Conservation (phyloP, 2,113 vertebrate species). For the human region DNA sequence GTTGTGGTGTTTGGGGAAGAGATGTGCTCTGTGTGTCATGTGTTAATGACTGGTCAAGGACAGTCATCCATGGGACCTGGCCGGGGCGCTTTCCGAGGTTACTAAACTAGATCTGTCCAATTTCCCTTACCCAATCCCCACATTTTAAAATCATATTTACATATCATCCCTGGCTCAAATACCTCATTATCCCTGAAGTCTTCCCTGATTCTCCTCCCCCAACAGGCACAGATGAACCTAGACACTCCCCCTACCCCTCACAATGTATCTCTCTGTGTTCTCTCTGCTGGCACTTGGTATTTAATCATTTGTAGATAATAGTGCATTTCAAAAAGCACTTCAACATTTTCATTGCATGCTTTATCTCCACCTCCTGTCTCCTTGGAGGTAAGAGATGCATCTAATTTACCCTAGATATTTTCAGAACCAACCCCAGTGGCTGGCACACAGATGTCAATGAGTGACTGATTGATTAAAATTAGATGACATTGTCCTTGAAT, state of each 20-base stretch:
- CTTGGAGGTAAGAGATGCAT: not conserved
- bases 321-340: not conserved
- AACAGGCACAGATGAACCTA: not conserved
- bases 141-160: slow-evolving; percentile 25
- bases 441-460: not conserved
- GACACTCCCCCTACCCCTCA: not conserved
- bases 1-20: not conserved
- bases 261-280: not conserved
- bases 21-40: not conserved
- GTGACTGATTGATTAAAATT: not conserved
- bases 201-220: not conserved
- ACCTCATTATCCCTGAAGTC: not conserved
- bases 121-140: not conserved
- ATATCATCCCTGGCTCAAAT: not conserved
- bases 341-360: not conserved
- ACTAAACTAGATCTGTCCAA: not conserved
- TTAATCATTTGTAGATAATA: not conserved
- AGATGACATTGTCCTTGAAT: not conserved
- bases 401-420: not conserved
- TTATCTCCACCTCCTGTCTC: not conserved
- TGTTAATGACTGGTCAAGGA: not conserved
- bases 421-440: slow-evolving; percentile 1
- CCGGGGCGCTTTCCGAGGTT: slow-evolving; percentile 23
- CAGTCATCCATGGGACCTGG: not conserved
- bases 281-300: not conserved